phyloP scores from a whole-genome alignment of 2,797 vertebrate genomes.

The Emydoidea blandingii region DNA sequence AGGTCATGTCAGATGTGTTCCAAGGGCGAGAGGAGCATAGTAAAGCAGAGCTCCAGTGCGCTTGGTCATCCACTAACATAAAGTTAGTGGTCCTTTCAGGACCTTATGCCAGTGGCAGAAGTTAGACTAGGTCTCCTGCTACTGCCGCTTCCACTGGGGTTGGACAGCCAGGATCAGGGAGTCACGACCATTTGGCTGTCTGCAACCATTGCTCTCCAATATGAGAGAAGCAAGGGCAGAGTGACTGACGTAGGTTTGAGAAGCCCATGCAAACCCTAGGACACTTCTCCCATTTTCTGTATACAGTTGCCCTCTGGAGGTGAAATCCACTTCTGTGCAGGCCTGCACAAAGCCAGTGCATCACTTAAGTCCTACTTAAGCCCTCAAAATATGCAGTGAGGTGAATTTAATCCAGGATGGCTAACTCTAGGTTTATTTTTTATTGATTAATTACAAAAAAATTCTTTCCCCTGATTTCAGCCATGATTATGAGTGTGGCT shows the following conservation, averaged over 20 bases:
- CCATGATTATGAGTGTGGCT: background rate
- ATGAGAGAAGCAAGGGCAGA: background rate
- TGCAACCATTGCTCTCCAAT: background rate
- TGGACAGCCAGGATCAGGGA: background rate
- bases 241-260: fast-evolving
- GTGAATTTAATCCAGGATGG: background rate
- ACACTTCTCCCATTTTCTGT: background rate
- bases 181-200: background rate
- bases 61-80: background rate
- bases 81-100: background rate
- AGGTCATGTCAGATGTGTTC: background rate
- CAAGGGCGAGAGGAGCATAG: background rate
- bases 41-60: background rate
- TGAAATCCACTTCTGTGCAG: background rate
- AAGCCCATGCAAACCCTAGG: background rate
- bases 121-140: background rate
- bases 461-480: background rate
- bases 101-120: background rate
- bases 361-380: background rate
- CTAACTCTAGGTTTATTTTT: background rate
- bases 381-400: background rate
- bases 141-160: background rate
- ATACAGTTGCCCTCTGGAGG: background rate
- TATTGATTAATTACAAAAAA: background rate
- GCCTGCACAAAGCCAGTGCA: background rate